A percentile compares a stretch with the other conserved stretches of the same genome.
Evolutionary conservation across 2,797 vertebrate species (phyloP).

Genomic region (Enteromius treurensis): DNA sequence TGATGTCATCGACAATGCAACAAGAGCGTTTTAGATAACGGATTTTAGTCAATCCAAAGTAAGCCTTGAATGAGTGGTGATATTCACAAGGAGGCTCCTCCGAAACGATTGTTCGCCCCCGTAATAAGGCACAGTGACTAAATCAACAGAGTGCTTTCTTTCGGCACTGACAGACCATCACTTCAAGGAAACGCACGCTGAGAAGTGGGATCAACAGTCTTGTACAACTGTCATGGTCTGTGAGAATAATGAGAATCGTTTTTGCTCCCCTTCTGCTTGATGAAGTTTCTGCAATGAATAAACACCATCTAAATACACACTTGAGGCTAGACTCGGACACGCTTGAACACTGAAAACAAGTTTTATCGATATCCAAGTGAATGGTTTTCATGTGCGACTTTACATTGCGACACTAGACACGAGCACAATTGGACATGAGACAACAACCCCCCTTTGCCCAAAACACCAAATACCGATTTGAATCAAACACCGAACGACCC

Average conservation of each 20-base stretch:
- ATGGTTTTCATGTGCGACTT: conserved; percentile 73
- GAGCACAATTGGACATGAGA: conserved; percentile 76
- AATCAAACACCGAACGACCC: conserved; percentile 56
- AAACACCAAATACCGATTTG: conserved; percentile 54
- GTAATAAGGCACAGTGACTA: conserved; percentile 81
- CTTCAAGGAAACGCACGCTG: conserved; percentile 27
- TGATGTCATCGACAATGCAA: not conserved
- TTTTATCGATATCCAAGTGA: conserved; percentile 58
- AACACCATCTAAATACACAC: conserved; percentile 61
- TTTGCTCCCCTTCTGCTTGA: conserved; percentile 23
- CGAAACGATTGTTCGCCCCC: conserved; percentile 62
- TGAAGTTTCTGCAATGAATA: conserved; percentile 42
- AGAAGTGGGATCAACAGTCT: conserved; percentile 55
- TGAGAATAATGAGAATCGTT: conserved; percentile 36
- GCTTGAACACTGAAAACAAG: conserved; percentile 63
- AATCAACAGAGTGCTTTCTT: conserved; percentile 66
- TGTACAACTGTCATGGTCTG: conserved; percentile 52
- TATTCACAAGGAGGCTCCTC: conserved; percentile 52
- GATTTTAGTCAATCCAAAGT: conserved; percentile 35
- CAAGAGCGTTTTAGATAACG: conserved; percentile 20
- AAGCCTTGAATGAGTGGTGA: conserved; percentile 40
- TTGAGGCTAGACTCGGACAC: conserved; percentile 61
- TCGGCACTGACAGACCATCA: conserved; percentile 53
- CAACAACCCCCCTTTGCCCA: conserved; percentile 44
- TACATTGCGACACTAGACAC: conserved; percentile 76